A percentile compares a stretch with the other conserved stretches of the same genome.
Evolutionary conservation across 2,888 invertebrate species (phyloP).

Genomic region (Frankliniella fusca): DNA sequence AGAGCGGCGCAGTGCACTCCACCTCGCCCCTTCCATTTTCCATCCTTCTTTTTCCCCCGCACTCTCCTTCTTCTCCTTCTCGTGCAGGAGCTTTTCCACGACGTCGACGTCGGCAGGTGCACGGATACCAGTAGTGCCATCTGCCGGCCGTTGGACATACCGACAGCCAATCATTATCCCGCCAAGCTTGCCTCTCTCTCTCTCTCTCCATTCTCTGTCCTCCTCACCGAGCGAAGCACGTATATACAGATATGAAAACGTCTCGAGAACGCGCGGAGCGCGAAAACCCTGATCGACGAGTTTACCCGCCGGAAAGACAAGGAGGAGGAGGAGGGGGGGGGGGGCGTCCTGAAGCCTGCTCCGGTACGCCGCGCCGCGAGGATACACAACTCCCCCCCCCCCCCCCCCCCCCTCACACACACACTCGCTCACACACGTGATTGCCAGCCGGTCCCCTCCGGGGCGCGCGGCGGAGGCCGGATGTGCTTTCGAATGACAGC

Average conservation of each 20-base stretch:
- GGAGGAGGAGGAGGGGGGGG: no score
- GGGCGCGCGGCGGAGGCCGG: no score
- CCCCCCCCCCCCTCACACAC: neutral
- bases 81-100: neutral
- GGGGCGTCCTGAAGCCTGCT: no score
- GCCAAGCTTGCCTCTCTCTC: neutral
- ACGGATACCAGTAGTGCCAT: conserved; percentile 3
- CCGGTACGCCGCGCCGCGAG: no score
- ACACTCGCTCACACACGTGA: neutral
- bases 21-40: neutral
- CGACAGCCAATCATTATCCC: conserved; percentile 21
- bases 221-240: neutral
- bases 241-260: no score
- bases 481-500: conserved; percentile 6
- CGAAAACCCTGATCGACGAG: no score
- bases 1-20: no score
- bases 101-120: neutral
- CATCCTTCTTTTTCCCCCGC: neutral
- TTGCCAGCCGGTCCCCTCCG: no score
- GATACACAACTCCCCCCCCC: neutral
- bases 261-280: no score
- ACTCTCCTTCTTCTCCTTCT: neutral
- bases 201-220: neutral
- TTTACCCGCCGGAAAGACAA: no score
- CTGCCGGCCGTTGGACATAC: conserved; percentile 21